Conservation (phyloP, 2,888 invertebrate genomes). For the Phymatocera aterrima region DNA sequence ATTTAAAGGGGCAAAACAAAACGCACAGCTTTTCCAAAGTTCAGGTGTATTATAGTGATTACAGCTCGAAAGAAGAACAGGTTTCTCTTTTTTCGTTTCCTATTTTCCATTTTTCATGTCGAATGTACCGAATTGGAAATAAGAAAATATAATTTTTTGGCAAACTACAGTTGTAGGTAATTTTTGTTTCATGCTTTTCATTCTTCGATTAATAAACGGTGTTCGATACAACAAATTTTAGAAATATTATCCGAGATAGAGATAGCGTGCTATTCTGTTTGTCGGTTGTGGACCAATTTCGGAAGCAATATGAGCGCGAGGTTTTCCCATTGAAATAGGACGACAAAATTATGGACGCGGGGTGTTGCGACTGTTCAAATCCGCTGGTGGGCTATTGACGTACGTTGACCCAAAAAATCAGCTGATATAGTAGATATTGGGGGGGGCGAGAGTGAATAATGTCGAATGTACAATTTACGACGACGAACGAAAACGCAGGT, state of each 20-base stretch:
- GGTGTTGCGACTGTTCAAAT: neutral
- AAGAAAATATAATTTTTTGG: no score
- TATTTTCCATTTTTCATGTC: neutral
- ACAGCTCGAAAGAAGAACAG: no score
- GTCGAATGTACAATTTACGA: slow-evolving; percentile 1
- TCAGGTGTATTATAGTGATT: neutral
- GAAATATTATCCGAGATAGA: no score
- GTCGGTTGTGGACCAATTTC: neutral
- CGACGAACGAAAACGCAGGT: neutral
- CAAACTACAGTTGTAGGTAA: no score
- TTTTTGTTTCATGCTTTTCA: no score
- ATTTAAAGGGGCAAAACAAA: neutral
- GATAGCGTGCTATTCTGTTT: no score
- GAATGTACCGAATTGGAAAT: no score
- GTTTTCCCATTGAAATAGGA: neutral
- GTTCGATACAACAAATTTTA: no score
- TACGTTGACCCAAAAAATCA: slow-evolving; percentile 4
- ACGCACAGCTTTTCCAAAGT: neutral
- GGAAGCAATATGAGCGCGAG: neutral
- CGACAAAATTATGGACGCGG: neutral
- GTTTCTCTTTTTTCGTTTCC: no score
- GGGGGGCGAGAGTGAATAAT: neutral
- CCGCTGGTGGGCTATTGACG: neutral
- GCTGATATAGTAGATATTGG: neutral
- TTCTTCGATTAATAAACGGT: no score